Conservation (phyloP, 2,888 invertebrate genomes). For the Eretmocerus hayati region DNA sequence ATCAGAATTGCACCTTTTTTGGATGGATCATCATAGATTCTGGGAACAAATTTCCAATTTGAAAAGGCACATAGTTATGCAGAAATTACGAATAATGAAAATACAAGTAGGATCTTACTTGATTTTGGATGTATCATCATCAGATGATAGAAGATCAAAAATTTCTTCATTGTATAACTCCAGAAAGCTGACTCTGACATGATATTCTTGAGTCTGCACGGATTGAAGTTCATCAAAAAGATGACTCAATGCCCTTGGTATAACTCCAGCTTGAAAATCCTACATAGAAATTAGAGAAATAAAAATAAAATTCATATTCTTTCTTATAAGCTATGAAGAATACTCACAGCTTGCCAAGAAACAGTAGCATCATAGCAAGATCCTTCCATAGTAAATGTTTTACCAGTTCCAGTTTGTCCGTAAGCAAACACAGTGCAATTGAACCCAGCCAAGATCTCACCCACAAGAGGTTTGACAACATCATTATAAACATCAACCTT, state of each 20-base stretch:
- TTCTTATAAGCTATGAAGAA: slow-evolving; percentile 3
- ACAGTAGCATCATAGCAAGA: slow-evolving; percentile 55
- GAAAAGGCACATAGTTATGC: too few species aligned
- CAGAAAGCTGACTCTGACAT: slow-evolving; percentile 85
- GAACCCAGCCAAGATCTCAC: slow-evolving; percentile 88
- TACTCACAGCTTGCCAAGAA: slow-evolving; percentile 67
- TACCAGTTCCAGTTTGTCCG: slow-evolving; percentile 89
- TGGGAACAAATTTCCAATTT: slow-evolving; percentile 30
- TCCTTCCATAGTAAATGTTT: slow-evolving; percentile 97
- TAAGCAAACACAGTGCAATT: slow-evolving; percentile 98
- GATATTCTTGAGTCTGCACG: slow-evolving; percentile 70
- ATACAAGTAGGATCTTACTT: too few species aligned
- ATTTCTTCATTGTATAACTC: slow-evolving; percentile 97
- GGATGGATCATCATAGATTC: slow-evolving; percentile 69
- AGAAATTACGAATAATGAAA: too few species aligned
- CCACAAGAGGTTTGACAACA: slow-evolving; percentile 82
- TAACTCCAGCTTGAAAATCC: slow-evolving; percentile 85
- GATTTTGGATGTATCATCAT: slow-evolving; percentile 66
- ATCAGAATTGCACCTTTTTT: slow-evolving; percentile 87
- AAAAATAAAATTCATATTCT: slow-evolving; percentile 1
- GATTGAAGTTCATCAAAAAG: slow-evolving; percentile 80
- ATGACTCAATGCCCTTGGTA: slow-evolving; percentile 85
- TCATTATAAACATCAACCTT: slow-evolving; percentile 78
- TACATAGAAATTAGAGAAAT: slow-evolving; percentile 36
- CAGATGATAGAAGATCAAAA: slow-evolving; percentile 77